phyloP scores from a whole-genome alignment of 64 coral and sea anemone species.

The Dendrophyllia cribrosa region DNA sequence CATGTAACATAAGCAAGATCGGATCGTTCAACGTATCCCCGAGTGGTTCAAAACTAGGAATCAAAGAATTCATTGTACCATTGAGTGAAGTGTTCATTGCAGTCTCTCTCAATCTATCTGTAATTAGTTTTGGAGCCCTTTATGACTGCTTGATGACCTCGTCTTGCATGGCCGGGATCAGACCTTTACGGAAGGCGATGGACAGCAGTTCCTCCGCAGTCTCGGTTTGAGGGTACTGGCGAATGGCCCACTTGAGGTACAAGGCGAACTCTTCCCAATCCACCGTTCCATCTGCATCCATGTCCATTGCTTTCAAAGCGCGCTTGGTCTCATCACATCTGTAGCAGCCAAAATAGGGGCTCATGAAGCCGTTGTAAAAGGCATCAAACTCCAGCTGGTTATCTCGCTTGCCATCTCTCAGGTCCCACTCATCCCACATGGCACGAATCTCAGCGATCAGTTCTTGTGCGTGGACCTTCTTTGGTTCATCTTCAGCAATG shows the following conservation, averaged over 20 bases:
- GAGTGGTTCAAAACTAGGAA: no score
- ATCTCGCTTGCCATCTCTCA: conserved; percentile 26
- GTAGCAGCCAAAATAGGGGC: conserved; percentile 72
- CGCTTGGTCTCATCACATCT: conserved; percentile 70
- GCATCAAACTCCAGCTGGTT: conserved; percentile 61
- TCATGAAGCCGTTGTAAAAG: conserved; percentile 74
- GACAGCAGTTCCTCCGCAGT: conserved; percentile 42
- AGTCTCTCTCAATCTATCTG: no score
- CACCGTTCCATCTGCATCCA: conserved; percentile 71
- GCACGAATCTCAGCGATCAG: conserved; percentile 59
- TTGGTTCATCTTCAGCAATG: conserved; percentile 42
- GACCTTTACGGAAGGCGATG: conserved; percentile 72
- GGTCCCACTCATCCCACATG: conserved; percentile 84
- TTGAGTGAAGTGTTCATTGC: no score
- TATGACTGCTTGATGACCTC: conserved; percentile 26
- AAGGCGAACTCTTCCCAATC: conserved; percentile 82
- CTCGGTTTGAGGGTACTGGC: conserved; percentile 53
- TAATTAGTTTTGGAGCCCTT: no score
- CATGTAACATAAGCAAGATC: no score
- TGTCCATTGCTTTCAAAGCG: conserved; percentile 72
- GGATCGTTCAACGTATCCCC: no score
- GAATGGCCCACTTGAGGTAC: conserved; percentile 72
- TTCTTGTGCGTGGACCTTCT: conserved; percentile 14
- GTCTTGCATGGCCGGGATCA: conserved; percentile 85
- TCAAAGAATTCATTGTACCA: no score